Conservation (phyloP, 2,797 vertebrate genomes). For the Chiroxiphia lanceolata region DNA sequence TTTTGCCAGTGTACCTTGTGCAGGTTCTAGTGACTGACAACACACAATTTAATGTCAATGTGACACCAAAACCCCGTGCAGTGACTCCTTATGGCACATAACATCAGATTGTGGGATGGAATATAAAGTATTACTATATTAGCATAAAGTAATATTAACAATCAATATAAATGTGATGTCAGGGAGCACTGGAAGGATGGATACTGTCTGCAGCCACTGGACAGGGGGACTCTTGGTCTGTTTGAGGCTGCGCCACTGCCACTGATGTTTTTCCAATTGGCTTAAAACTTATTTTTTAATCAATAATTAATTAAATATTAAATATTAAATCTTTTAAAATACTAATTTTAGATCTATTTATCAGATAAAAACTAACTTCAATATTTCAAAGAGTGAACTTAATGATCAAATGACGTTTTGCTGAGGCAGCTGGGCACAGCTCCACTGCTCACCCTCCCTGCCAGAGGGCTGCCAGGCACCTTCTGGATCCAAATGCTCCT, state of each 20-base stretch:
- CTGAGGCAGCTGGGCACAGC: neutral
- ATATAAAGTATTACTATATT: neutral
- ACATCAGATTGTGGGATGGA: neutral
- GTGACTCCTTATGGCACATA: neutral
- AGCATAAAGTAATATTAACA: neutral
- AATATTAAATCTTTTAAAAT: neutral
- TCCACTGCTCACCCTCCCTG: neutral
- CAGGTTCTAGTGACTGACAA: too few species aligned
- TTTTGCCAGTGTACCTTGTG: neutral
- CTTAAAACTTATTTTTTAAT: neutral
- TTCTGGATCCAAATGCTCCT: neutral
- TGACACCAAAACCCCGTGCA: rapidly evolving
- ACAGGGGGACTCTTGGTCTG: neutral
- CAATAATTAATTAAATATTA: neutral
- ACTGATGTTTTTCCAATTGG: neutral
- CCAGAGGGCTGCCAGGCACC: neutral
- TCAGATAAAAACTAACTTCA: neutral
- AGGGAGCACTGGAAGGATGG: neutral
- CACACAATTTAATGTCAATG: neutral
- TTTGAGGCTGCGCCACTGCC: neutral
- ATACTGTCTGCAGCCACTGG: rapidly evolving
- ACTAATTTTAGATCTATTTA: neutral
- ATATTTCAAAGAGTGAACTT: neutral
- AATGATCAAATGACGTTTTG: neutral
- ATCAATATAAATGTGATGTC: neutral